Percentiles rank a stretch among this genome's conserved stretches.
These are phyloP conservation scores for Phaedon cochleariae DNA, from an alignment of 2,888 invertebrate species.

Conservation along the genomic window DNA sequence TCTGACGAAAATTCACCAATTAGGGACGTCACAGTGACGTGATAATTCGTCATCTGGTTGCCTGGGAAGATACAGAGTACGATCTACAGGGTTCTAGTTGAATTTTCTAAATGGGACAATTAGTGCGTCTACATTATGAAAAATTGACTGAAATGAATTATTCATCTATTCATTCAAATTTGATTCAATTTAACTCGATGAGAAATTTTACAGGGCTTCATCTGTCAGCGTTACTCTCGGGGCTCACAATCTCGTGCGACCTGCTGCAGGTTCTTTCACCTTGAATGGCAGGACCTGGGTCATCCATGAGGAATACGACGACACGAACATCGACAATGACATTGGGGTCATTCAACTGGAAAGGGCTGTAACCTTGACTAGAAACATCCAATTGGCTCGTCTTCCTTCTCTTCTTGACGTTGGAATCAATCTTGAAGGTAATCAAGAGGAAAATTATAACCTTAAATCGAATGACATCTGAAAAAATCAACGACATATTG, in stretches of 20 bases:
- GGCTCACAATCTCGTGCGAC: slow-evolving; percentile 2
- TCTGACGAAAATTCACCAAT: too few species aligned
- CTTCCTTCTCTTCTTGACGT: slow-evolving; percentile 7
- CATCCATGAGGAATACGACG: slow-evolving; percentile 14
- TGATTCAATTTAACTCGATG: too few species aligned
- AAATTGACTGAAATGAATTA: too few species aligned
- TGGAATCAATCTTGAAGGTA: slow-evolving; percentile 1
- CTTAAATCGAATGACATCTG: too few species aligned
- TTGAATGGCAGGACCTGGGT: not conserved
- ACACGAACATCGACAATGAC: slow-evolving; percentile 5
- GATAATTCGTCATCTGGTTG: too few species aligned
- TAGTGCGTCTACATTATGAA: too few species aligned
- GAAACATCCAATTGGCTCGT: not conserved
- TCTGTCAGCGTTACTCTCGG: not conserved
- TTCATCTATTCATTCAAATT: too few species aligned
- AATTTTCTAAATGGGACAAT: too few species aligned
- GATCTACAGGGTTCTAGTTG: too few species aligned
- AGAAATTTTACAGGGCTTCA: slow-evolving; percentile 5
- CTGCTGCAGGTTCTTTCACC: not conserved
- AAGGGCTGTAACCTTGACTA: not conserved
- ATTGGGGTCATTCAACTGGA: slow-evolving; percentile 11
- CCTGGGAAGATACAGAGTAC: too few species aligned
- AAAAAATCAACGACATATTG: too few species aligned
- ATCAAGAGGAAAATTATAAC: not conserved
- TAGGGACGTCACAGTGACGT: too few species aligned